phyloP scores from a whole-genome alignment of 2,888 invertebrate species.

The Hedya salicella region DNA sequence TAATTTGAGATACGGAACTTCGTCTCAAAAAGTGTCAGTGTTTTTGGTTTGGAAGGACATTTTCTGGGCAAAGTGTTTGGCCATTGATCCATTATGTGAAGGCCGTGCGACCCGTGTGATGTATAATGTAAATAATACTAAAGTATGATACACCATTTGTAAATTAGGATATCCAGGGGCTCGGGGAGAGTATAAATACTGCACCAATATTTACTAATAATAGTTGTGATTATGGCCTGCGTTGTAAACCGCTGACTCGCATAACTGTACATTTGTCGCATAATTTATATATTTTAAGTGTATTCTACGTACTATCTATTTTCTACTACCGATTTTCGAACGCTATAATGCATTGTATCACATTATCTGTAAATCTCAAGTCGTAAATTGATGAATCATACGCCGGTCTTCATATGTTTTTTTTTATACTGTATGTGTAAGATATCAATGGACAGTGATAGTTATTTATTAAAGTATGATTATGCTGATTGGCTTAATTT shows the following conservation, averaged over 20 bases:
- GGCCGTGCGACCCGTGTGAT: conserved; percentile 1
- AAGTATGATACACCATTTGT: conserved; percentile 4
- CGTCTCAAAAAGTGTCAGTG: too few species aligned
- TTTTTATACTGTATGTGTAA: conserved; percentile 37
- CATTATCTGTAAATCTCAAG: conserved; percentile 5
- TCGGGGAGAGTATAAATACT: not conserved
- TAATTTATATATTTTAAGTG: conserved; percentile 16
- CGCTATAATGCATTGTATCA: conserved; percentile 2
- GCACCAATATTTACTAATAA: conserved; percentile 6
- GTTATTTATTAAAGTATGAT: conserved; percentile 49
- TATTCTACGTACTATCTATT: too few species aligned
- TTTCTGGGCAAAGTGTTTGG: not conserved
- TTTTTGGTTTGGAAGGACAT: too few species aligned
- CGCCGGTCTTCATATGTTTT: conserved; percentile 12
- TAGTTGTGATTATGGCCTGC: not conserved
- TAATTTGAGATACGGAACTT: too few species aligned
- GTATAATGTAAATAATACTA: conserved; percentile 1
- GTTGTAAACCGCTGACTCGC: conserved; percentile 18
- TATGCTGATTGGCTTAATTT: conserved; percentile 44
- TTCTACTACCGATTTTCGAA: too few species aligned
- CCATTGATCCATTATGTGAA: not conserved
- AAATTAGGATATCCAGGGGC: conserved; percentile 7
- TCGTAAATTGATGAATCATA: not conserved
- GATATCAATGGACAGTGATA: conserved; percentile 41
- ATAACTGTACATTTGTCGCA: conserved; percentile 13